Conservation (phyloP, 2,888 invertebrate genomes). For the Leptopilina drosophilae region DNA sequence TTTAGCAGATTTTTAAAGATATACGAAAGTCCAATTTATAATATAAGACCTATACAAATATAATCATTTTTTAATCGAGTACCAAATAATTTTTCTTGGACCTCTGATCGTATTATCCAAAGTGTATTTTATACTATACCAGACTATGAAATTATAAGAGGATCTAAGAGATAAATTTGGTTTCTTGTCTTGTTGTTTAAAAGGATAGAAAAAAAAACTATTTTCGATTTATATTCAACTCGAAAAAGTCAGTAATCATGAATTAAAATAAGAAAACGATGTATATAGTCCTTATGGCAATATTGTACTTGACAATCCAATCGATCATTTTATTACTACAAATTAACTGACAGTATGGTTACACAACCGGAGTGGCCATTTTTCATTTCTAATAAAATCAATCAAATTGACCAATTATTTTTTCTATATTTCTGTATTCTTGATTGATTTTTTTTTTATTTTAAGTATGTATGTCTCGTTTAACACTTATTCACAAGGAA, state of each 20-base stretch:
- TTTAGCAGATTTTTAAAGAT: slow-evolving; percentile 15
- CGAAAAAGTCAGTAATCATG: slow-evolving; percentile 38
- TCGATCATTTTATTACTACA: slow-evolving; percentile 52
- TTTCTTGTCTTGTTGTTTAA: neutral
- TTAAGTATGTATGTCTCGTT: neutral
- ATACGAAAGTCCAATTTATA: slow-evolving; percentile 42
- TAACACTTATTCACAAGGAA: neutral
- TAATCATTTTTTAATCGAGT: slow-evolving; percentile 13
- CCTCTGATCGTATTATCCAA: slow-evolving; percentile 6
- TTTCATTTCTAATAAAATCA: slow-evolving; percentile 32
- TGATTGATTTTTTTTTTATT: neutral
- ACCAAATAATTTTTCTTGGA: slow-evolving; percentile 5
- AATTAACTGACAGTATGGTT: slow-evolving; percentile 30
- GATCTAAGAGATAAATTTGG: neutral
- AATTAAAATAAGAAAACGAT: slow-evolving; percentile 1
- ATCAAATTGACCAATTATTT: slow-evolving; percentile 26
- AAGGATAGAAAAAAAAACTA: neutral
- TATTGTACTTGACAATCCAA: slow-evolving; percentile 74
- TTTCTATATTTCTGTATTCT: neutral
- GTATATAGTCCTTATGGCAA: slow-evolving; percentile 66
- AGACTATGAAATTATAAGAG: slow-evolving; percentile 20
- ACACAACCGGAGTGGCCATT: slow-evolving; percentile 24
- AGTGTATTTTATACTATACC: slow-evolving; percentile 8
- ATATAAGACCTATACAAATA: neutral
- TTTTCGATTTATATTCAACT: neutral